phyloP scores from a whole-genome alignment of 30 jellyfish, hydroid and myxozoan genomes.

The Aurelia sp. region DNA sequence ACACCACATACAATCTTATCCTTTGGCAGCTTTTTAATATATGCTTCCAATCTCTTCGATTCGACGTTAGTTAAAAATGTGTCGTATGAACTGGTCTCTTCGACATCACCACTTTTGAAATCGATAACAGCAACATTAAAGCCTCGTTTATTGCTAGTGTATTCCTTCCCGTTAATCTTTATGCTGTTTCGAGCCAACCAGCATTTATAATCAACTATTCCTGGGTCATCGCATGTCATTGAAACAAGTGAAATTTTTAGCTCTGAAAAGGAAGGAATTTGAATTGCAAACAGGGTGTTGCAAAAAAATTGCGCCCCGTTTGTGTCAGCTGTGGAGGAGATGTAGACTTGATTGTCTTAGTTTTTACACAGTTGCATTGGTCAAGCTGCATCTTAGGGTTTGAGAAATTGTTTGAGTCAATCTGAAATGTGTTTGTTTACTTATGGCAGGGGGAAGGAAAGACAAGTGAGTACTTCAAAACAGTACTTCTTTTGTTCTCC shows the following conservation, averaged over 20 bases:
- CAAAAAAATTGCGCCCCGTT: too few relatives aligned
- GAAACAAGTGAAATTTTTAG: conserved; percentile 14
- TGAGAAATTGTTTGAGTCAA: too few relatives aligned
- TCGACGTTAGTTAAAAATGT: not conserved
- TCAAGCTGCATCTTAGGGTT: too few relatives aligned
- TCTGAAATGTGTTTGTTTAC: too few relatives aligned
- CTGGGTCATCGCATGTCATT: conserved; percentile 42
- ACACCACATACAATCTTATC: conserved; percentile 52
- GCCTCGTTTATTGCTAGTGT: conserved; percentile 42
- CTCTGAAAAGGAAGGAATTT: conserved; percentile 7
- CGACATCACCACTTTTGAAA: conserved; percentile 43
- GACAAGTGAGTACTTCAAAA: too few relatives aligned
- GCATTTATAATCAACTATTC: conserved; percentile 22
- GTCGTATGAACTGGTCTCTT: conserved; percentile 34
- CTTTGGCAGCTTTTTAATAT: not conserved
- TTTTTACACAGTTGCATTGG: too few relatives aligned
- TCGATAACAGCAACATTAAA: conserved; percentile 51
- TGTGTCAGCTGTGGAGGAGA: too few relatives aligned
- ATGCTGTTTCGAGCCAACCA: conserved; percentile 16
- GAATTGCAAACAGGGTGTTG: too few relatives aligned
- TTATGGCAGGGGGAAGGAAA: too few relatives aligned
- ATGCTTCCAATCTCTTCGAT: conserved; percentile 25
- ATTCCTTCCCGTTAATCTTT: conserved; percentile 45
- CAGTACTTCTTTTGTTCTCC: too few relatives aligned
- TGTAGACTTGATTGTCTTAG: too few relatives aligned